Percentiles rank a stretch among this genome's conserved stretches.
Conservation (phyloP, 2,888 invertebrate genomes). For the Drosophila fulvimacula region DNA sequence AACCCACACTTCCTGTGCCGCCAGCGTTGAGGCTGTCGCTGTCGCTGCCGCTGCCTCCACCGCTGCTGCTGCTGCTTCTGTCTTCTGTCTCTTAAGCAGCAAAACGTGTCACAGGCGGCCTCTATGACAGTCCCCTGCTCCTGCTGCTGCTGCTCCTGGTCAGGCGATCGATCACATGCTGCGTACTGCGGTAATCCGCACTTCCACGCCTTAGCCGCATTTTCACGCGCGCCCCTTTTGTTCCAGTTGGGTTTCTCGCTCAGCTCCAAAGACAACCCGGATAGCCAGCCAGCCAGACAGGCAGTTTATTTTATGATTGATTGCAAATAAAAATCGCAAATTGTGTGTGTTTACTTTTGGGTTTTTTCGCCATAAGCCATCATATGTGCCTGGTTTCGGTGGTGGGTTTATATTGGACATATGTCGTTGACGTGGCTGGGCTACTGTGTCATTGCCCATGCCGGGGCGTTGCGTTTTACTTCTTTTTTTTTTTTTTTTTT, state of each 20-base stretch:
- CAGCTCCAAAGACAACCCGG: constrained; percentile 30
- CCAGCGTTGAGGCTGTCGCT: constrained; percentile 22
- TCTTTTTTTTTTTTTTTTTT: constrained; percentile 26
- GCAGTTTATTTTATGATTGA: constrained; percentile 80
- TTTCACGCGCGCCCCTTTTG: constrained; percentile 74
- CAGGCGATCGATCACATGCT: constrained; percentile 81
- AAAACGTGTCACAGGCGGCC: constrained; percentile 76
- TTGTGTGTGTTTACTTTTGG: constrained; percentile 72
- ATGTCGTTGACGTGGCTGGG: constrained; percentile 68
- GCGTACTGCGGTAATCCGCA: constrained; percentile 80
- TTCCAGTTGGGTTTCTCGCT: constrained; percentile 22
- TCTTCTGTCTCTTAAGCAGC: constrained; percentile 53
- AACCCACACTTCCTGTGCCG: constrained; percentile 76
- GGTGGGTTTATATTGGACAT: constrained; percentile 66
- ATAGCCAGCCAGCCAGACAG: constrained; percentile 40
- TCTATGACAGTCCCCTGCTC: constrained; percentile 46
- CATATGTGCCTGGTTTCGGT: constrained; percentile 32
- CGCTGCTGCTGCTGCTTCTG: background rate
- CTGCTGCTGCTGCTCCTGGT: constrained; percentile 25
- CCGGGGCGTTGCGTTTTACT: constrained; percentile 38
- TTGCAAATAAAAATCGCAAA: constrained; percentile 81
- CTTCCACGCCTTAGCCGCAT: constrained; percentile 81
- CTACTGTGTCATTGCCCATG: constrained; percentile 49
- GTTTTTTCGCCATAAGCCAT: constrained; percentile 48
- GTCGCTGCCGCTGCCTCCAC: background rate